A percentile compares a stretch with the other conserved stretches of the same genome.
Conservation (phyloP, 2,113 vertebrate genomes). For the Pheucticus melanocephalus region DNA sequence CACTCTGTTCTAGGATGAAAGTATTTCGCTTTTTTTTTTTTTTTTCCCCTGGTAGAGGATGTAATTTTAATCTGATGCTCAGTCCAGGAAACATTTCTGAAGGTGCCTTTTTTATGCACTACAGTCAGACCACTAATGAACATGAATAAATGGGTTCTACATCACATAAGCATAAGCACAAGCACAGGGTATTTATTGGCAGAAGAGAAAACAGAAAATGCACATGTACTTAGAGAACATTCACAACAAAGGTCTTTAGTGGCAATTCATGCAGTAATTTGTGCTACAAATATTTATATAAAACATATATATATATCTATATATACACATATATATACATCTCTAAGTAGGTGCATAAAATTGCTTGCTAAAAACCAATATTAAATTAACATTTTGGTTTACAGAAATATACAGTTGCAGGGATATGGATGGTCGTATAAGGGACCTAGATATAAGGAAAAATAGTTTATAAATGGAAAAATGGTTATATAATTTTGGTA, state of each 20-base stretch:
- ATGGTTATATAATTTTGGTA: background rate
- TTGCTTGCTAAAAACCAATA: background rate
- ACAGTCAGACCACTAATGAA: background rate
- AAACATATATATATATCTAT: background rate
- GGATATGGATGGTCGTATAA: background rate
- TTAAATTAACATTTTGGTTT: background rate
- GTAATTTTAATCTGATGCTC: background rate
- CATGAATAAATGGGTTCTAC: background rate
- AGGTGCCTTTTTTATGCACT: background rate
- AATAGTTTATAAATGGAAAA: background rate
- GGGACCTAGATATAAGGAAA: background rate
- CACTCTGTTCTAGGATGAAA: background rate
- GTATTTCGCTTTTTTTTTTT: too few relatives aligned
- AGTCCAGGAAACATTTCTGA: background rate
- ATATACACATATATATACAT: rapidly evolving
- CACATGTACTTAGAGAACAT: background rate
- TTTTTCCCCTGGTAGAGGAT: background rate
- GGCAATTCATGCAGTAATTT: background rate
- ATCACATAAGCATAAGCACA: background rate
- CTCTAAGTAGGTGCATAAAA: background rate
- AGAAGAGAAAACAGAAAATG: background rate
- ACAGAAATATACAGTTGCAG: background rate
- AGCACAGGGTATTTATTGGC: background rate
- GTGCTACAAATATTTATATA: background rate
- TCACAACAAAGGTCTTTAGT: background rate